A percentile compares a stretch with the other conserved stretches of the same genome.
phyloP scores from a whole-genome alignment of 2,888 invertebrate species.

The Trissonchulus sp. region DNA sequence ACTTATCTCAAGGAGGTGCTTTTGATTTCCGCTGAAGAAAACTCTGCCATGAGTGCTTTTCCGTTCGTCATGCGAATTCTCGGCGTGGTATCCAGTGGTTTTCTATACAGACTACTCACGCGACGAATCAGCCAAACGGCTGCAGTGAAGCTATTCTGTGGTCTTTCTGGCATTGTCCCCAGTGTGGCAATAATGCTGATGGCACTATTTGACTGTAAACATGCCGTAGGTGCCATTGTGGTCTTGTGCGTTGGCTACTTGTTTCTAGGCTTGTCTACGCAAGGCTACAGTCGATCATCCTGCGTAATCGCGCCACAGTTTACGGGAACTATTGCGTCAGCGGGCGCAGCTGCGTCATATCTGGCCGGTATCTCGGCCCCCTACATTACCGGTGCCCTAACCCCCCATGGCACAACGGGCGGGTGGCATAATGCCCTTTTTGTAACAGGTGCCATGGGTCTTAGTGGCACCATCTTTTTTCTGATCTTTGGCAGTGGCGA shows the following conservation, averaged over 20 bases:
- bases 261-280: not conserved
- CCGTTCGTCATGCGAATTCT: not conserved
- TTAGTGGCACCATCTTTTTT: not conserved
- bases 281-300: not conserved
- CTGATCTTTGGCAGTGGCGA: not conserved
- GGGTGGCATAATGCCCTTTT: not conserved
- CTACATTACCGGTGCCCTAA: slow-evolving; percentile 21
- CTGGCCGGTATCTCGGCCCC: slow-evolving; percentile 11
- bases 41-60: not conserved
- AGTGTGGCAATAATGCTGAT: not conserved
- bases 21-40: not conserved
- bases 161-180: not conserved
- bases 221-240: not conserved
- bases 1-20: slow-evolving; percentile 15
- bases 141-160: not conserved
- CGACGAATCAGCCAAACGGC: not conserved
- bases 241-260: not conserved
- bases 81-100: not conserved
- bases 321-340: not conserved
- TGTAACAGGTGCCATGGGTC: not conserved
- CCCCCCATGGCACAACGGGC: not conserved
- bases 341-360: not conserved
- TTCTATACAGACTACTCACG: not conserved
- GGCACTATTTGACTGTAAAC: not conserved
- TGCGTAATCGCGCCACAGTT: slow-evolving; percentile 16